Evolutionary conservation across 2,888 invertebrate species (phyloP), one percentile per base, ranked within the genome.

Genomic region (Orchestes rusci): DNA sequence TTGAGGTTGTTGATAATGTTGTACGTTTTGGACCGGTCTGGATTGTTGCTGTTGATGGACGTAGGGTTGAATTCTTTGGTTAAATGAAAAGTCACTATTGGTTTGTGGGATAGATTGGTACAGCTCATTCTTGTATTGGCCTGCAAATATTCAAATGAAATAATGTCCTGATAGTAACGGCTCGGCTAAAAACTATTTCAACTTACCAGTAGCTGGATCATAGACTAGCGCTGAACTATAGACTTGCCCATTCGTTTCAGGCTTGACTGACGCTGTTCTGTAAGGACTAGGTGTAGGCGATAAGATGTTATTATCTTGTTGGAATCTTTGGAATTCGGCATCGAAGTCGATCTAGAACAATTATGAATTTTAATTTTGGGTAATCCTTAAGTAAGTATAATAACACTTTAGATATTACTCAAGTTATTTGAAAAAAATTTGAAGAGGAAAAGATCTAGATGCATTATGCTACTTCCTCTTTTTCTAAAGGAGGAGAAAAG

Each of bases 171-270:
- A n/a, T n/a, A n/a, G n/a, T n/a, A n/a, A n/a, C n/a, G n/a, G n/a
- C n/a, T n/a, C n/a, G n/a, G n/a, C n/a, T n/a, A n/a, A n/a, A n/a
- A n/a, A n/a, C n/a, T n/a, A n/a, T n/a, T n/a, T n/a, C n/a, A n/a
- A 16, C 31, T 19, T 33, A 48, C 48, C 86, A 55, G 81, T 80
- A 20, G 77, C 65, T 15, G 85, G 86, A 65, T 88, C 86, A 65
- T 76, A 87, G 0, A 86, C 76, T 19, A 87, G 70, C 61, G 86
- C 84, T 16, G 85, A 84, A 37, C 84, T 82, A 67, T 86, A 87
- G 42, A 85, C 74, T 45, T 84, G 83, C 20, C 74, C 72, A 42
- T 57, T 47, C 19, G 46, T 20, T 32, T 45, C 50, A 28, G 68
- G 57, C 54, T 71, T 72, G 1, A 71, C 52, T 12, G 63, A 41